Conservation (phyloP, 1,140 invertebrate species). For the Brachionus calyciflorus region DNA sequence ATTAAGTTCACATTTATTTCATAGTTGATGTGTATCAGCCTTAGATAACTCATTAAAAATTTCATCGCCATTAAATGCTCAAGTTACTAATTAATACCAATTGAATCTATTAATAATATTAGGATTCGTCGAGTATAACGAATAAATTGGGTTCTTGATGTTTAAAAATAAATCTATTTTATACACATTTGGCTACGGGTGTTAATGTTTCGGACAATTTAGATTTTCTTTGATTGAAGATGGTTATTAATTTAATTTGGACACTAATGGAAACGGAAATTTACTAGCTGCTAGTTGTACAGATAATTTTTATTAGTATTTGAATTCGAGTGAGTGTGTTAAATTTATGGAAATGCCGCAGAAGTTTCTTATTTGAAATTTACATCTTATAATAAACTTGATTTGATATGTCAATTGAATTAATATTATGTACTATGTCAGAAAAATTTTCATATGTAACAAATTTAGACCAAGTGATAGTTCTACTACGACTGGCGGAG, state of each 20-base stretch:
- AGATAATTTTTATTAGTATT: slow-evolving; percentile 93
- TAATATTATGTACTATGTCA: neutral
- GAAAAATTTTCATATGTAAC: neutral
- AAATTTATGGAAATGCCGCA: slow-evolving; percentile 89
- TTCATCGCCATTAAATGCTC: neutral
- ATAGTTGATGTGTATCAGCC: slow-evolving; percentile 67
- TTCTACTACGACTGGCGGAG: neutral
- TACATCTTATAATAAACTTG: slow-evolving; percentile 44
- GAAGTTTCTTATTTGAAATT: slow-evolving; percentile 82
- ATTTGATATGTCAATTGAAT: neutral
- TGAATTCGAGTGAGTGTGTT: slow-evolving; percentile 87
- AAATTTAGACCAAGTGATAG: neutral
- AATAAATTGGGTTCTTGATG: slow-evolving; percentile 82
- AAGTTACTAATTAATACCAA: neutral
- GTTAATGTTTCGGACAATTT: slow-evolving; percentile 86
- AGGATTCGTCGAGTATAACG: neutral
- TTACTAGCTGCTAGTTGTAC: slow-evolving; percentile 90
- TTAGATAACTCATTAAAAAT: neutral
- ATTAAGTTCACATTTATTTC: slow-evolving; percentile 85
- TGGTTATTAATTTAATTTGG: slow-evolving; percentile 85
- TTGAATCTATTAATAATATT: neutral
- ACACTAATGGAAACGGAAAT: slow-evolving; percentile 81
- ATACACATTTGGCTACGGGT: slow-evolving; percentile 82
- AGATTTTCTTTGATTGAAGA: slow-evolving; percentile 87
- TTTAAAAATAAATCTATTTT: slow-evolving; percentile 82